Base-by-base conservation (phyloP, 2,797 vertebrate species). In the Carduelis carduelis region DNA sequence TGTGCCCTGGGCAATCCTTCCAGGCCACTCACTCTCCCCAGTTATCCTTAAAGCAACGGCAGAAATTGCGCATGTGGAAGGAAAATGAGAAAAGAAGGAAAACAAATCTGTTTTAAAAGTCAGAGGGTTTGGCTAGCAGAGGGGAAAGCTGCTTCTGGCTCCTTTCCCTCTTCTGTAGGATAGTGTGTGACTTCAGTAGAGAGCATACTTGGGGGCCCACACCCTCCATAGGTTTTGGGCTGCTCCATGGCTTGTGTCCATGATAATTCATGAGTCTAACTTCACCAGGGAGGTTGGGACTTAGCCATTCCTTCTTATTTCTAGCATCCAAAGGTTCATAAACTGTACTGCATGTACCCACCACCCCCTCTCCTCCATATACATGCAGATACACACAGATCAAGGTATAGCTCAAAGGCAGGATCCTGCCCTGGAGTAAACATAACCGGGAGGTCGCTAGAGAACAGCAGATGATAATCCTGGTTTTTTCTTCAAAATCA, bases 111-210 rank as follows among this genome's bases (percentile, higher is more conserved):
- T 37, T 35, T 28, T 60, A 43, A 66, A 78, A 84, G 20, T 66
- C 26, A 66, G 30, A 81, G 14, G 14, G 59, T 32, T 79, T 6
- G 1, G 14, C 10, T 71, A 37, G 12, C 1, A 13, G n/a, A 39
- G 19, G 16, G 14, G 11, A 70, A 27, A 75, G 14, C 13, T 68
- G 11, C 13, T 75, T 79, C 49, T 18, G 4, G 3, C 6, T 56
- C 19, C 35, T 60, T 49, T 69, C 20, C 11, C 23, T 41, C 5
- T 76, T 56, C 18, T 11, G 4, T 28, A 43, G 12, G 8, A 19
- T 21, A 47, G 16, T 8, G 7, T 0, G 0, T 5, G 3, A 26
- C n/a, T 66, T 53, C 26, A n/a, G 19, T 11, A 56, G 15, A 77
- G 14, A 53, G 11, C 12, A 69, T 11, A 44, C 6, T 6, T 1